phyloP scores from a whole-genome alignment of 2,797 vertebrate species.

The Lagothrix lagotricha region DNA sequence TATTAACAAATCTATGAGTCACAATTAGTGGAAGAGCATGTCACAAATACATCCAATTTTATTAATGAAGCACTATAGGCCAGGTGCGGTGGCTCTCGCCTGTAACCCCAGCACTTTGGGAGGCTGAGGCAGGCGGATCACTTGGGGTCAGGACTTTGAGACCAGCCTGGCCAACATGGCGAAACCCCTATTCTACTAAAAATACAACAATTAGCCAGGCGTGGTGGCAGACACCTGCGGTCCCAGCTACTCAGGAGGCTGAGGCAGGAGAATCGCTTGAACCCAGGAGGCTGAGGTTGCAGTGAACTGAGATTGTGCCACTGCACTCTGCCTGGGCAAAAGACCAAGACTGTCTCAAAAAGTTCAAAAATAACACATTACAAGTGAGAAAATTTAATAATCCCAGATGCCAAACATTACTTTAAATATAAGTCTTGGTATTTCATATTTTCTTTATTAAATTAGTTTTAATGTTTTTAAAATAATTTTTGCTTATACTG shows the following conservation, averaged over 20 bases:
- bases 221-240: background rate
- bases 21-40: background rate
- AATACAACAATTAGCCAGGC: background rate
- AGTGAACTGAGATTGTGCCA: background rate
- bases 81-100: rapidly evolving
- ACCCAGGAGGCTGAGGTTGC: background rate
- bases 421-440: constrained; percentile 2
- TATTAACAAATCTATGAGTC: constrained; percentile 15
- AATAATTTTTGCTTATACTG: background rate
- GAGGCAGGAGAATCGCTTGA: background rate
- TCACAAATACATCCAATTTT: constrained; percentile 26
- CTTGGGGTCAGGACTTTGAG: background rate
- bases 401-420: background rate
- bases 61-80: background rate
- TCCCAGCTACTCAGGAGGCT: background rate
- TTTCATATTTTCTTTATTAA: constrained; percentile 32
- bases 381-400: background rate
- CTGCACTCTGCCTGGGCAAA: background rate
- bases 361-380: background rate
- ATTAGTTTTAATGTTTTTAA: background rate
- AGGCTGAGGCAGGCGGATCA: background rate
- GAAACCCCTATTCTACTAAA: background rate
- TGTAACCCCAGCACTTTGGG: background rate
- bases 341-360: background rate
- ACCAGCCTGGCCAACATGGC: background rate